Evolutionary conservation across 35 echinoderm and acorn worm genomes (phyloP).

Genomic region (Anneissia japonica): DNA sequence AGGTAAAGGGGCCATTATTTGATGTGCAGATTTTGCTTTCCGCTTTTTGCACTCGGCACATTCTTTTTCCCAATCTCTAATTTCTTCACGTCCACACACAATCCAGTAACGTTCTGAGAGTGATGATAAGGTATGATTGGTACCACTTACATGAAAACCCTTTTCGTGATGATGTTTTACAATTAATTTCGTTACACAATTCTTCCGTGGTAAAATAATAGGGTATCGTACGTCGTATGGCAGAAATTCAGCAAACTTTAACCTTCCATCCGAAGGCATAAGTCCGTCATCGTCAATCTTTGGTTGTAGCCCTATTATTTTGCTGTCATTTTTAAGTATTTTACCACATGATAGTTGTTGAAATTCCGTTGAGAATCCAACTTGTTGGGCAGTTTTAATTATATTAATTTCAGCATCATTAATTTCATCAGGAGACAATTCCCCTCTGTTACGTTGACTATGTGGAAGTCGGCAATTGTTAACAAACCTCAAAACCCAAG

Average conservation of each 20-base stretch:
- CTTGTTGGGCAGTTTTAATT: too few relatives aligned
- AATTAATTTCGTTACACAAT: too few relatives aligned
- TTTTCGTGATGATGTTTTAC: too few relatives aligned
- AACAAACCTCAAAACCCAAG: conserved; percentile 22
- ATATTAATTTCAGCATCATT: conserved; percentile 13
- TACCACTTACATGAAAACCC: conserved; percentile 17
- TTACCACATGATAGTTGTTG: too few relatives aligned
- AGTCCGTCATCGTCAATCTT: conserved; percentile 7
- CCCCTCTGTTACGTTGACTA: too few relatives aligned
- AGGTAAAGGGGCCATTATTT: conserved; percentile 31
- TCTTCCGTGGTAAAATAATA: too few relatives aligned
- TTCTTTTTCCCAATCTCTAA: conserved; percentile 31
- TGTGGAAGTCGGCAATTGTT: too few relatives aligned
- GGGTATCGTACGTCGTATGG: too few relatives aligned
- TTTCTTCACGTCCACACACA: conserved; percentile 34
- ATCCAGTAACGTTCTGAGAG: conserved; percentile 32
- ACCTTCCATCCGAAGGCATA: conserved; percentile 28
- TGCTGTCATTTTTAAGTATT: too few relatives aligned
- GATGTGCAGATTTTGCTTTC: conserved; percentile 19
- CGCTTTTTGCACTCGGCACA: conserved; percentile 22
- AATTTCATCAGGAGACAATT: too few relatives aligned
- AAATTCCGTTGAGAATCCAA: too few relatives aligned
- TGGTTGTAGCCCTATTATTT: too few relatives aligned
- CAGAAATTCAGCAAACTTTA: conserved; percentile 11
- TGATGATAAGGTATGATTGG: conserved; percentile 8